Percentiles rank a stretch among this genome's conserved stretches.
Conservation (phyloP, 2,888 invertebrate species). For the Apodemia duryi region DNA sequence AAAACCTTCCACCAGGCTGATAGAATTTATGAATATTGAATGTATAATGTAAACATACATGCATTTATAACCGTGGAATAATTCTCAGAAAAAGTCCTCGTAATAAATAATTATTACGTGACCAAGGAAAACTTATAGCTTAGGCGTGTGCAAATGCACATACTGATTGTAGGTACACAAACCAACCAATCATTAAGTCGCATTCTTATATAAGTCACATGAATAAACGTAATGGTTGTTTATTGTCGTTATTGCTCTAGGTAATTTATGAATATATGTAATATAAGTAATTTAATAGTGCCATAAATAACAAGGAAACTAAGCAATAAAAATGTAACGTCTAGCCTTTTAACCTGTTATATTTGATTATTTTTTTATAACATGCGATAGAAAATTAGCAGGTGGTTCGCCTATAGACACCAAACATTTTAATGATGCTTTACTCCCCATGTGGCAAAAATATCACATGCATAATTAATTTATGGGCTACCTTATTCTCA, state of each 20-base stretch:
- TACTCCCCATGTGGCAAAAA: too few species aligned
- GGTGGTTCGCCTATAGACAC: too few species aligned
- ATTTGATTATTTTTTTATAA: too few species aligned
- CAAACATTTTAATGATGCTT: too few species aligned
- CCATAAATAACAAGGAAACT: conserved; percentile 3
- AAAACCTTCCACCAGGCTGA: not conserved
- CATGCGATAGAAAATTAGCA: too few species aligned
- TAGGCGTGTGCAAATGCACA: conserved; percentile 2
- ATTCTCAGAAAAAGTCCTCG: conserved; percentile 3
- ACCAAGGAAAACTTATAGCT: conserved; percentile 5
- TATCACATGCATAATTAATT: too few species aligned
- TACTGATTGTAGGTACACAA: not conserved
- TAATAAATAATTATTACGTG: conserved; percentile 12
- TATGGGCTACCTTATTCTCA: too few species aligned
- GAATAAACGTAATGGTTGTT: conserved; percentile 7
- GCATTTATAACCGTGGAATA: conserved; percentile 4
- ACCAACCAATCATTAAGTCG: conserved; percentile 3
- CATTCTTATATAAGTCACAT: conserved; percentile 5
- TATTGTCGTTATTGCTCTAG: not conserved
- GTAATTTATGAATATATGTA: not conserved
- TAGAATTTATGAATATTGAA: not conserved
- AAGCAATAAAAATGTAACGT: too few species aligned
- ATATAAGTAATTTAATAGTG: not conserved
- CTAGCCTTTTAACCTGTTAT: too few species aligned
- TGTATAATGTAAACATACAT: not conserved